Evolutionary conservation across 92 coral and sea anemone genomes (phyloP).

Genomic region (Heliopora coerulea): DNA sequence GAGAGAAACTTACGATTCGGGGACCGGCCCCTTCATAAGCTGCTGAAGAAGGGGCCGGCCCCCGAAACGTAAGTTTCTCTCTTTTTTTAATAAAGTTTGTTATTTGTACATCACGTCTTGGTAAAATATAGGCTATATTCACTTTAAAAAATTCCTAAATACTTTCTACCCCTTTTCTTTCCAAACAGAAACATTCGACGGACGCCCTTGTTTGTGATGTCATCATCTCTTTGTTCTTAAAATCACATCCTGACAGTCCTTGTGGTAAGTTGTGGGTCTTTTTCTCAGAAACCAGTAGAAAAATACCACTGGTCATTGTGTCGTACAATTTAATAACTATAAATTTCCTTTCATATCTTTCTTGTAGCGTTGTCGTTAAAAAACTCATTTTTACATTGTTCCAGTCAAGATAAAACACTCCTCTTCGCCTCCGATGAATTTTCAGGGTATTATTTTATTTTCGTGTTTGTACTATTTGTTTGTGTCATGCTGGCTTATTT

Average conservation of each 20-base stretch:
- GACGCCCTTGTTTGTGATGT: conserved; percentile 63
- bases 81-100: too few species aligned
- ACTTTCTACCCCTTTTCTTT: too few species aligned
- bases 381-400: neutral
- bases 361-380: conserved; percentile 27
- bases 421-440: conserved; percentile 15
- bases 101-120: too few species aligned
- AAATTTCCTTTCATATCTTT: neutral
- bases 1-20: too few species aligned
- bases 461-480: too few species aligned
- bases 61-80: too few species aligned
- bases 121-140: too few species aligned
- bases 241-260: conserved; percentile 65
- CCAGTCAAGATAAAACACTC: conserved; percentile 4
- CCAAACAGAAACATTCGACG: conserved; percentile 62
- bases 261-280: conserved; percentile 52
- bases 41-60: too few species aligned
- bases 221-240: conserved; percentile 53
- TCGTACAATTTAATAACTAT: neutral
- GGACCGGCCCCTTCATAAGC: too few species aligned
- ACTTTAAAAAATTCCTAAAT: too few species aligned
- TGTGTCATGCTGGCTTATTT: too few species aligned
- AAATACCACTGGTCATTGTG: neutral
- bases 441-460: conserved; percentile 6
- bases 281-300: too few species aligned